Evolutionary conservation across 1,140 invertebrate species (phyloP), one percentile per base, ranked within the genome.

Genomic region (Tetraneura akinire): DNA sequence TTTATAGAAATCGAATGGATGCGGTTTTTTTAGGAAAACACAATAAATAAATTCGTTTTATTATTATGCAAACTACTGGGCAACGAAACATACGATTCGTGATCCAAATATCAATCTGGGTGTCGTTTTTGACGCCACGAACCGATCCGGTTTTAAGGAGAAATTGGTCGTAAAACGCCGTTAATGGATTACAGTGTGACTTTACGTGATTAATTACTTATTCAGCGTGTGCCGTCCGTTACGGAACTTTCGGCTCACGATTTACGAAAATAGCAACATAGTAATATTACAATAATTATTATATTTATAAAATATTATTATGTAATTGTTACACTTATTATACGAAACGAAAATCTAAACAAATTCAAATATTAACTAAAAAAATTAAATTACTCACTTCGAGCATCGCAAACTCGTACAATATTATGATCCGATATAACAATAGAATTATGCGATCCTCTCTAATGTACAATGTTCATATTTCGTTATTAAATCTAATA

Each of bases 191-290:
- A 13, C 14, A 26, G 42, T 57, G 21, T 57, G 18, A 76, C 57
- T 60, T 57, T 76, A 76, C 73, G 73, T 76, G 73, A 76, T 76
- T 76, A 76, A 76, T 76, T 60, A 76, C 73, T 76, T 76, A 76
- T 76, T 76, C 71, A 23, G 42, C 16, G 13, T 45, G 37, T n/a
- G 42, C 32, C 18, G 23, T 18, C n/a, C 16, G 32, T 3, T 55
- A 74, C 32, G 32, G 32, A 3, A 74, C 53, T 76, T 76, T 76
- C 55, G 13, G 2, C 14, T 53, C 73, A 76, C 73, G 73, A 76
- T 76, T 60, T 57, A 53, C 23, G 5, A 6, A 57, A 76, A 76
- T 42, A 60, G n/a, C n/a, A n/a, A n/a, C n/a, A n/a, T n/a, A n/a
- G n/a, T n/a, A n/a, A n/a, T n/a, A n/a, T n/a, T n/a, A n/a, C n/a